Evolutionary conservation across 2,113 vertebrate species (phyloP).

Genomic region (Acrocephalus kingi): DNA sequence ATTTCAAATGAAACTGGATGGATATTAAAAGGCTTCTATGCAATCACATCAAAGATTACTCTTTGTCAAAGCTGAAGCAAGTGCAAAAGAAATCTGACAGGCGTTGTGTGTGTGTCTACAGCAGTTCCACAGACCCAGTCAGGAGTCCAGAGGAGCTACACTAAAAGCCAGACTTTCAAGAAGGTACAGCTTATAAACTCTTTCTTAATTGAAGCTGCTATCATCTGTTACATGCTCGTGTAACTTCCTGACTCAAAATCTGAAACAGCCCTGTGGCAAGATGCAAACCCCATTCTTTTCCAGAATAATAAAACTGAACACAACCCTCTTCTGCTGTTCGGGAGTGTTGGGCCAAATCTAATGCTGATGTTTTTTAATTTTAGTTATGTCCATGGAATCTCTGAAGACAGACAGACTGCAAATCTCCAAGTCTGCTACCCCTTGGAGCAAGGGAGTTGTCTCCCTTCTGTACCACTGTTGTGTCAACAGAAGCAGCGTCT

Average conservation of each 20-base stretch:
- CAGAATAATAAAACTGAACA: background rate
- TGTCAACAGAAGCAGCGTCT: background rate
- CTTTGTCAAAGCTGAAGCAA: background rate
- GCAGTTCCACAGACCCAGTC: background rate
- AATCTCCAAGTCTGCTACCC: background rate
- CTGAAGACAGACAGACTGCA: background rate
- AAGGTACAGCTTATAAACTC: background rate
- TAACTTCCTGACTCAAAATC: background rate
- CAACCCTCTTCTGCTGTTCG: background rate
- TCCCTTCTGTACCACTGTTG: background rate
- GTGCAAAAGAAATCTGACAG: background rate
- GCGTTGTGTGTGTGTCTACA: rapidly evolving
- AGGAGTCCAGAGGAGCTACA: background rate
- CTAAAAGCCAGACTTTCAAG: background rate
- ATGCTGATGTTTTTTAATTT: background rate
- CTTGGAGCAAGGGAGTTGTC: background rate
- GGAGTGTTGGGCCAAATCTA: background rate
- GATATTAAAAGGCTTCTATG: background rate
- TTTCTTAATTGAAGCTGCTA: background rate
- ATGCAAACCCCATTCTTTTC: background rate
- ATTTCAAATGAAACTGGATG: background rate
- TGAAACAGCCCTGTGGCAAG: background rate
- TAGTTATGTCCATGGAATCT: background rate
- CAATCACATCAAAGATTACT: background rate
- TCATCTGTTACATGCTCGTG: background rate